Percentiles rank a stretch among this genome's conserved stretches.
phyloP scores from a whole-genome alignment of 2,113 vertebrate genomes.

The Aptenodytes forsteri region DNA sequence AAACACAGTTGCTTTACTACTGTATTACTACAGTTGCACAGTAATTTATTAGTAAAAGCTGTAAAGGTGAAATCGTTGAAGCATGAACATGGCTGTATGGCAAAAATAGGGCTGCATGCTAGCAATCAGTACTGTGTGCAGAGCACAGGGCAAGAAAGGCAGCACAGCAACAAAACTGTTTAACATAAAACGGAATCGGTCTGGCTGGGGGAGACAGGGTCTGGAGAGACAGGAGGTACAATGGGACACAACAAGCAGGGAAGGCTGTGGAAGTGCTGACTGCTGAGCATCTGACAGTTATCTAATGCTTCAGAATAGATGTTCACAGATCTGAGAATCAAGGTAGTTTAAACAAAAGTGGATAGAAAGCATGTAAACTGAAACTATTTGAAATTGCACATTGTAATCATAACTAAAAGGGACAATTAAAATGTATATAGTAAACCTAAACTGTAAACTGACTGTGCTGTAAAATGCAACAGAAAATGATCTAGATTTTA shows the following conservation, averaged over 20 bases:
- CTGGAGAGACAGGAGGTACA: background rate
- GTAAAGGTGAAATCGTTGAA: background rate
- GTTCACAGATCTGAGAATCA: background rate
- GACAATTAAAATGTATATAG: background rate
- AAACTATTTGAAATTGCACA: background rate
- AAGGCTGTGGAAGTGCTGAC: background rate
- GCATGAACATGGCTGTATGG: background rate
- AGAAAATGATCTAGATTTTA: background rate
- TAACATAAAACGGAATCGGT: background rate
- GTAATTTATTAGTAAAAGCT: background rate
- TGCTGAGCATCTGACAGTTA: background rate
- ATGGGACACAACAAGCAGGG: background rate
- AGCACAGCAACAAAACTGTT: background rate
- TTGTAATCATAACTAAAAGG: background rate
- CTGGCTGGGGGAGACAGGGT: background rate
- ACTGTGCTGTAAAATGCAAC: background rate
- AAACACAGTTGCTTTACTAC: background rate
- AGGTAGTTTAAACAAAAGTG: background rate
- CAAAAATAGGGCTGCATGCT: background rate
- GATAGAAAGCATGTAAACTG: background rate
- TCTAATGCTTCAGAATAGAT: background rate
- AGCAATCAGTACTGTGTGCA: background rate
- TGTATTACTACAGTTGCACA: background rate
- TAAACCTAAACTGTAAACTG: background rate
- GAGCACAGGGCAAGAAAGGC: background rate